Evolutionary conservation across 2,113 vertebrate genomes (phyloP).

Genomic region (Erythrocercus mccallii): DNA sequence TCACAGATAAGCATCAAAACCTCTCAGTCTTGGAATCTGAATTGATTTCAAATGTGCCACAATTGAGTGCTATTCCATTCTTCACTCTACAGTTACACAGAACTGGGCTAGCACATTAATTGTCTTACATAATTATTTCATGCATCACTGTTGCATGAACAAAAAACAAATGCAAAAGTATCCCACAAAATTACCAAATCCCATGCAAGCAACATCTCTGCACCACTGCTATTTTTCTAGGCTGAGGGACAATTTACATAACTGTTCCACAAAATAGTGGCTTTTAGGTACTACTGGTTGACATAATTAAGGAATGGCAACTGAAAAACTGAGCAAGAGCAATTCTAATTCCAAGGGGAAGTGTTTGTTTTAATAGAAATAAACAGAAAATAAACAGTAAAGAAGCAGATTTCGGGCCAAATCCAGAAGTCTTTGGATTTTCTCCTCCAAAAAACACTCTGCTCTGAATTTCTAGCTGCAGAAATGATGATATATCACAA

Average conservation of each 20-base stretch:
- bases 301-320: neutral
- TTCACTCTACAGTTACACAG: no score
- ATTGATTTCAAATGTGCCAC: neutral
- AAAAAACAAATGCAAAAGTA: neutral
- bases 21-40: neutral
- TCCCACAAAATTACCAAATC: neutral
- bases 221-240: neutral
- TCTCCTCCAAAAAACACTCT: neutral
- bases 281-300: neutral
- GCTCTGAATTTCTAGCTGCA: neutral
- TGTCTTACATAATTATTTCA: neutral
- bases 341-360: neutral
- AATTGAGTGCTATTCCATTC: neutral
- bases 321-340: neutral
- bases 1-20: neutral
- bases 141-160: neutral
- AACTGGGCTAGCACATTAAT: accelerated
- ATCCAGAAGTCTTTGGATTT: neutral
- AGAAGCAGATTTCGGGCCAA: neutral
- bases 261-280: neutral
- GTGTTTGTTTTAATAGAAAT: neutral
- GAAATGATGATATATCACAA: neutral
- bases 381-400: neutral
- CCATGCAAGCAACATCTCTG: neutral
- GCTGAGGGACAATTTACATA: neutral